Evolutionary conservation across 2,113 vertebrate species (phyloP).

Genomic region (Suncus etruscus): DNA sequence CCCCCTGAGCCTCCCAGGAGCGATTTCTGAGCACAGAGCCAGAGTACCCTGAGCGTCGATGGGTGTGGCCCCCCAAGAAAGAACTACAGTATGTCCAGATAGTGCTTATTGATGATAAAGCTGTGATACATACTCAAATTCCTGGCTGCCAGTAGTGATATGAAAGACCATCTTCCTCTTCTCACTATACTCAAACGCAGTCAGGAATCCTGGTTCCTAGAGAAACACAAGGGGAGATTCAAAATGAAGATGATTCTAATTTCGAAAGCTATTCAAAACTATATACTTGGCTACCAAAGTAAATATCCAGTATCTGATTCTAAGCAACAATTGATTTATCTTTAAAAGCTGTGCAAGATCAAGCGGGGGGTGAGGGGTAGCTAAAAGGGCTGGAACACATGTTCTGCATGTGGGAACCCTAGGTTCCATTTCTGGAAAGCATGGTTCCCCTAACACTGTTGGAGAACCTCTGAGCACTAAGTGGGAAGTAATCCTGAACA

Average conservation of each 20-base stretch:
- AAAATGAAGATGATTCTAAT: conserved; percentile 1
- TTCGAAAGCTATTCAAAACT: conserved; percentile 43
- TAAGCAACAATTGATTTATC: conserved; percentile 11
- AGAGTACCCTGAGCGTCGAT: too few relatives aligned
- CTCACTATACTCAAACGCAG: conserved; percentile 95
- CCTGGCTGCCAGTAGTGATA: conserved; percentile 96
- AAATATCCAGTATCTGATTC: conserved; percentile 4
- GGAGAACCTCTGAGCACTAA: too few relatives aligned
- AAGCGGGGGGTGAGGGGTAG: too few relatives aligned
- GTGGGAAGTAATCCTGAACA: too few relatives aligned
- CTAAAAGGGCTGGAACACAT: too few relatives aligned
- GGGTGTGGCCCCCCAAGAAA: background rate
- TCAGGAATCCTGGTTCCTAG: conserved; percentile 96
- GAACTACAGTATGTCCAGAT: too few relatives aligned
- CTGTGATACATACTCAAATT: conserved; percentile 94
- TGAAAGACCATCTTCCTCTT: conserved; percentile 97
- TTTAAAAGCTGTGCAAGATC: background rate
- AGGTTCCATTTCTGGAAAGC: too few relatives aligned
- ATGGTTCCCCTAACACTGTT: too few relatives aligned
- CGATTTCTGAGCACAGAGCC: too few relatives aligned
- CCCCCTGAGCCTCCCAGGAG: too few relatives aligned
- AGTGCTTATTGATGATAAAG: background rate
- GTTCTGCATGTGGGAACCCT: too few relatives aligned
- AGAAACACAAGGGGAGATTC: conserved; percentile 54
- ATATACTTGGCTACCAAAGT: background rate